Evolutionary conservation across 1,140 invertebrate species (phyloP), one percentile per base, ranked within the genome.

Genomic region (Drosophila carrolli): DNA sequence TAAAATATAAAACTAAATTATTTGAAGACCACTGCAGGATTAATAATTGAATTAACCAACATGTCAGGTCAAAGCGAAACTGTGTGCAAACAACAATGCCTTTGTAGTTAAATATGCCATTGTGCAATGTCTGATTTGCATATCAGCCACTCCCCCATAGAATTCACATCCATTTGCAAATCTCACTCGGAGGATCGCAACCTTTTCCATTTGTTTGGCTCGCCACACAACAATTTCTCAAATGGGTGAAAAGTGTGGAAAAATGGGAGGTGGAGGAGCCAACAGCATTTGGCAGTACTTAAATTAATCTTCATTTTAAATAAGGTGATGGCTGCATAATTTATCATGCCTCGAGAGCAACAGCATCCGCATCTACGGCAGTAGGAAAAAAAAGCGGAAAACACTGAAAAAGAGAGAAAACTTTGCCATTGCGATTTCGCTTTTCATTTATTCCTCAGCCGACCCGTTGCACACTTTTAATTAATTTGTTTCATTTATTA

Each of bases 401-500:
- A 59, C 37, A 29, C 14, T 44, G n/a, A 38, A 19, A 19, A 44
- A 41, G 14, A 19, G 47, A 48, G 29, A 35, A 68, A 68, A 70
- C 58, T 65, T 79, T 72, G 67, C 29, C 40, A 55, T 60, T 67
- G 35, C 41, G 32, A 75, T 65, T 65, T 84, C 65, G 19, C 50
- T 66, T 78, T 85, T 63, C 80, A 82, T 86, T 86, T 81, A 73
- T 88, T 88, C 35, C 74, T 59, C 71, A 68, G 58, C 73, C 73
- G 73, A 76, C 74, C 73, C 74, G 56, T 77, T 77, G 73, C 75
- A 60, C 83, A 86, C 51, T 76, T 86, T 86, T 83, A 88, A 86
- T 86, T 86, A 83, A 88, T 86, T 88, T 86, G 83, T 86, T 86
- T 65, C 77, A 74, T 81, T 82, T 77, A 65, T 65, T 55, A 65